These are phyloP conservation scores for Tetrax tetrax DNA, from an alignment of 2,113 vertebrate species.

Conservation along the genomic window DNA sequence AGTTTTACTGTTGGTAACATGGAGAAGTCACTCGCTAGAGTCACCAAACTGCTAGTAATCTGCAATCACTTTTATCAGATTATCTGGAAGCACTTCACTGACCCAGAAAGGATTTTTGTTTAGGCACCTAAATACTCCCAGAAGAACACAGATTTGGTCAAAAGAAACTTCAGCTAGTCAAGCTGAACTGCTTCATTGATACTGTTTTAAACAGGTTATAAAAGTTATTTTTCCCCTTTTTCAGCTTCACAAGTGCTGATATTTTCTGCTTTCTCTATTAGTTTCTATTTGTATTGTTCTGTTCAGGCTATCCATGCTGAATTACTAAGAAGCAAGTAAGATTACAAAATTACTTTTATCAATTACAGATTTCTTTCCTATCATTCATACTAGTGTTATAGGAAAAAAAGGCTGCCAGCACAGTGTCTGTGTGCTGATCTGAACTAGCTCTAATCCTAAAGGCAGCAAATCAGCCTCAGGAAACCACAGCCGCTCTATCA, in stretches of 20 bases:
- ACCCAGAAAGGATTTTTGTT: not conserved
- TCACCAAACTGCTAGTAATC: not conserved
- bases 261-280: not conserved
- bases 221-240: not conserved
- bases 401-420: not conserved
- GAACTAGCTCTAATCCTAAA: not conserved
- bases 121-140: not conserved
- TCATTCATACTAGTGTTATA: not conserved
- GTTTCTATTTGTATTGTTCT: not conserved
- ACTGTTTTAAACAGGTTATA: not conserved
- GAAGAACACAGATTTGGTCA: not conserved
- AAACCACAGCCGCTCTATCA: not conserved
- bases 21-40: not conserved
- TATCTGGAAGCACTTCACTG: not conserved
- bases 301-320: not conserved
- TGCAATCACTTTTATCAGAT: not conserved
- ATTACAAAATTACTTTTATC: not conserved
- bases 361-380: not conserved
- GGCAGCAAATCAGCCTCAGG: not conserved
- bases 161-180: not conserved
- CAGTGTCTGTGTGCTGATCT: not conserved
- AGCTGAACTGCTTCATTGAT: not conserved
- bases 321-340: not conserved
- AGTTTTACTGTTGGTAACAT: not conserved
- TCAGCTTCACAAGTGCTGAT: not conserved